Percentiles rank a stretch among this genome's conserved stretches.
Evolutionary conservation across 2,888 invertebrate genomes (phyloP).

Genomic region (Margaritifera margaritifera): DNA sequence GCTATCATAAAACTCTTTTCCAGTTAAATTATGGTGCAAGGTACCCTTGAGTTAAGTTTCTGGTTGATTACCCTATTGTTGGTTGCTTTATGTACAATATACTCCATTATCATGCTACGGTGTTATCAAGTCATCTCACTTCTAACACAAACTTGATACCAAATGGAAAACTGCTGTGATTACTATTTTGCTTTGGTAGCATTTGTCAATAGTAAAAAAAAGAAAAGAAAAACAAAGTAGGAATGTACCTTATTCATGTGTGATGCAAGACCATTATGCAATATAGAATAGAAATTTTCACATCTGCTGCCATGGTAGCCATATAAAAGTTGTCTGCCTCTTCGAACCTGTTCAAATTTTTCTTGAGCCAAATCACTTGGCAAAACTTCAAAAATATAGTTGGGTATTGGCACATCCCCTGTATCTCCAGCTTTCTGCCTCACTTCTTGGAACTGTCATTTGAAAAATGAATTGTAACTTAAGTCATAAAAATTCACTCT

Average conservation of each 20-base stretch:
- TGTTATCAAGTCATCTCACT: too few relatives aligned
- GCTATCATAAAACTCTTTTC: too few relatives aligned
- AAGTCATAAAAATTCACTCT: background rate
- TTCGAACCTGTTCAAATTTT: conserved; percentile 51
- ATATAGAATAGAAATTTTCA: conserved; percentile 87
- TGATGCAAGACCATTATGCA: conserved; percentile 84
- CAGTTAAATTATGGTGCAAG: too few relatives aligned
- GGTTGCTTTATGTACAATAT: too few relatives aligned
- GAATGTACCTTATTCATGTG: conserved; percentile 80
- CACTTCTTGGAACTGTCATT: conserved; percentile 54
- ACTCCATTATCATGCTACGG: too few relatives aligned
- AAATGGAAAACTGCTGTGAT: too few relatives aligned
- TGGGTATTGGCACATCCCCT: conserved; percentile 54
- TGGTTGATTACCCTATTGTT: too few relatives aligned
- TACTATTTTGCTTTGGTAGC: too few relatives aligned
- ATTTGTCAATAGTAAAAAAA: too few relatives aligned
- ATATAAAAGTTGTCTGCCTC: conserved; percentile 76
- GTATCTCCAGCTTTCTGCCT: conserved; percentile 61
- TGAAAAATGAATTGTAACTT: conserved; percentile 2
- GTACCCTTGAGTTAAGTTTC: too few relatives aligned
- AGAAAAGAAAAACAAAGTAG: too few relatives aligned
- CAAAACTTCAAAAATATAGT: conserved; percentile 62
- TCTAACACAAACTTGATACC: too few relatives aligned
- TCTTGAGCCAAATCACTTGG: conserved; percentile 45
- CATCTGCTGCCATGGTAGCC: conserved; percentile 88